phyloP scores from a whole-genome alignment of 1,140 invertebrate genomes.

The fruit fly (Drosophila melanogaster) region Release_6_plus_ISO1_MT NT_037436.4:21427501-21428000 shows the following conservation, averaged over 20 bases:
- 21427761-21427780: conserved; percentile 25
- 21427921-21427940: not conserved
- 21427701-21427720: conserved; percentile 27
- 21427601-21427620: conserved; percentile 61
- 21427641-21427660: conserved; percentile 75
- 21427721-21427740: conserved; percentile 17
- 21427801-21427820: conserved; percentile 76
- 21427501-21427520: conserved; percentile 29
- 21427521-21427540: conserved; percentile 36
- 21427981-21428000: conserved; percentile 46
- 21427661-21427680: conserved; percentile 49
- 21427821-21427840: conserved; percentile 84
- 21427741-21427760: conserved; percentile 40
- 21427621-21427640: conserved; percentile 26
- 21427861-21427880: conserved; percentile 4
- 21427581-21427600: conserved; percentile 32
- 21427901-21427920: conserved; percentile 47
- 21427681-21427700: conserved; percentile 51
- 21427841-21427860: conserved; percentile 21
- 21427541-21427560: conserved; percentile 38
- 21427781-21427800: conserved; percentile 48
- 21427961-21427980: conserved; percentile 59
- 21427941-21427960: conserved; percentile 31
- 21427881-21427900: conserved; percentile 64
- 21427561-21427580: conserved; percentile 71